Percentiles rank a stretch among this genome's conserved stretches.
Conservation (phyloP, 2,113 vertebrate species). For the Oryzias curvinotus region DNA sequence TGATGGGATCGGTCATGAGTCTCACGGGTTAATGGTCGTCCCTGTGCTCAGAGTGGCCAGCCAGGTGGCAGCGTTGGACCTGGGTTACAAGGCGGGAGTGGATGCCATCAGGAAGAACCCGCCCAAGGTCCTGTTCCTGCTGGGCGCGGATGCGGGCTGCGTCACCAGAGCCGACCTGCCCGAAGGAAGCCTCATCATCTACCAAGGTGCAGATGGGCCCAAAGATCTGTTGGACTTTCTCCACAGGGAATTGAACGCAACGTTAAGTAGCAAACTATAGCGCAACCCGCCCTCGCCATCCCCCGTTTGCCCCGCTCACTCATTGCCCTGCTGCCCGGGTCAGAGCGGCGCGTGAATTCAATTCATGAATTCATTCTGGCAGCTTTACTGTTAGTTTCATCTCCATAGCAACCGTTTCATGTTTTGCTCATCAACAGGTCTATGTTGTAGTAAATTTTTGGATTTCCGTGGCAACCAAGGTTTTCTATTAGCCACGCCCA, state of each 20-base stretch:
- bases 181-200: conserved; percentile 89
- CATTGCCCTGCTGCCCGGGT: too few species aligned
- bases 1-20: not conserved
- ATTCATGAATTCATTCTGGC: too few species aligned
- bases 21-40: not conserved
- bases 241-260: not conserved
- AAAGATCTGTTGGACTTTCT: not conserved
- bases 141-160: conserved; percentile 91
- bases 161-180: conserved; percentile 91
- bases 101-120: conserved; percentile 87
- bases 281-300: too few species aligned
- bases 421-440: too few species aligned
- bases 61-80: conserved; percentile 95
- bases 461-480: too few species aligned
- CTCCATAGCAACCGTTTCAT: too few species aligned
- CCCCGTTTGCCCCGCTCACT: too few species aligned
- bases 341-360: too few species aligned
- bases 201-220: conserved; percentile 84
- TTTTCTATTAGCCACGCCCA: too few species aligned
- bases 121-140: conserved; percentile 90
- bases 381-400: too few species aligned
- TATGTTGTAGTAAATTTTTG: too few species aligned
- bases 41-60: conserved; percentile 86
- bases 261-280: too few species aligned
- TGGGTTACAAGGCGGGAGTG: conserved; percentile 96